Conservation (phyloP, 2,797 vertebrate genomes). For the Myripristis jacobus region DNA sequence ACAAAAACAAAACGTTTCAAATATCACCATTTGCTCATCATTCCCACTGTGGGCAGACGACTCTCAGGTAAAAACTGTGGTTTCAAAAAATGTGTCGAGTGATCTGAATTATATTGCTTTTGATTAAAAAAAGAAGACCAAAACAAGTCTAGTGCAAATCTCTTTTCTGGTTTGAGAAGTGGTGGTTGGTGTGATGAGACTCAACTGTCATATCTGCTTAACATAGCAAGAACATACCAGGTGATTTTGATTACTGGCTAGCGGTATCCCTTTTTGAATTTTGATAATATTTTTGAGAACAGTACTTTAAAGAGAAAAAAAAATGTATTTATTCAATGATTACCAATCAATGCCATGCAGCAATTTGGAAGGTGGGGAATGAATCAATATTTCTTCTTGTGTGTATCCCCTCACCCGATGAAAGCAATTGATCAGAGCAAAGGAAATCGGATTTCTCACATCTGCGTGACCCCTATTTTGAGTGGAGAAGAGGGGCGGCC, state of each 20-base stretch:
- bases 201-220: conserved; percentile 65
- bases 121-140: conserved; percentile 84
- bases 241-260: conserved; percentile 67
- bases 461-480: conserved; percentile 57
- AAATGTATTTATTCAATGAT: conserved; percentile 22
- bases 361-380: conserved; percentile 67
- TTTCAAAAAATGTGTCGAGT: conserved; percentile 70
- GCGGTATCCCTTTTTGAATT: conserved; percentile 70
- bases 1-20: conserved; percentile 59
- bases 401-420: conserved; percentile 51
- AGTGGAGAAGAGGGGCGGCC: conserved; percentile 54
- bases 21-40: conserved; percentile 74
- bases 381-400: conserved; percentile 58
- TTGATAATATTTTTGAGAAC: conserved; percentile 46
- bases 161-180: conserved; percentile 86
- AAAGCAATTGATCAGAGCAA: conserved; percentile 60
- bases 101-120: conserved; percentile 84
- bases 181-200: conserved; percentile 77
- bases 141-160: conserved; percentile 88
- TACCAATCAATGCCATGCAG: conserved; percentile 55
- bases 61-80: conserved; percentile 58
- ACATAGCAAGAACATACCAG: conserved; percentile 65
- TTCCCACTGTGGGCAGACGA: conserved; percentile 67
- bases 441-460: conserved; percentile 52
- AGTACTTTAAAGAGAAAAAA: conserved; percentile 35